A percentile compares a stretch with the other conserved stretches of the same genome.
Conservation (phyloP, 2,113 vertebrate genomes). For the Nothocercus nigrocapillus region DNA sequence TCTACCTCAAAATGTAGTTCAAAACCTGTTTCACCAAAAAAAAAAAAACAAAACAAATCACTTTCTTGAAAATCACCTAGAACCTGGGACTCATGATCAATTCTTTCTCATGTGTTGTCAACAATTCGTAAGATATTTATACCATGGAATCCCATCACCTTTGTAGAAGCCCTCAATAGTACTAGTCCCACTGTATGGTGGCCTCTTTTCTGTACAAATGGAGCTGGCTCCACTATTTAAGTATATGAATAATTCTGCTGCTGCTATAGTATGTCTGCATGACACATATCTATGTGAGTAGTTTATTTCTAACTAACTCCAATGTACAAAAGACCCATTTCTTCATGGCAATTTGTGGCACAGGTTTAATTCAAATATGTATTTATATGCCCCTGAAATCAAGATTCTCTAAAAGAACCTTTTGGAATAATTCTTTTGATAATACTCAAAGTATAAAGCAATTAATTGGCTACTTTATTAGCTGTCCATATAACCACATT, state of each 20-base stretch:
- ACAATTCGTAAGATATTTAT: accelerated
- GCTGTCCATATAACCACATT: neutral
- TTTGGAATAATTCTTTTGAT: neutral
- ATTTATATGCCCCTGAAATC: neutral
- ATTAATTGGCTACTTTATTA: neutral
- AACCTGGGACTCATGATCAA: neutral
- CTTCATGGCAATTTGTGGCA: neutral
- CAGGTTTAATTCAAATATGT: neutral
- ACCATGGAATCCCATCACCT: neutral
- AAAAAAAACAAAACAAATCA: neutral
- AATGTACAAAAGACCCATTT: neutral
- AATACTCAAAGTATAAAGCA: neutral
- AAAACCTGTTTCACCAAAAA: neutral
- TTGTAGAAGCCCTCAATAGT: neutral
- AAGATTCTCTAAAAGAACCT: neutral
- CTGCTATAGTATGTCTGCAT: neutral
- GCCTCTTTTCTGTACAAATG: neutral
- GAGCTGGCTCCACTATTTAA: neutral
- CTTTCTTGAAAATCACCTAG: neutral
- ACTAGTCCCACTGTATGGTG: neutral
- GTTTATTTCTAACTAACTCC: neutral
- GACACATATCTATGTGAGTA: neutral
- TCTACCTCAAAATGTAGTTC: neutral
- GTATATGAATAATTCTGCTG: neutral
- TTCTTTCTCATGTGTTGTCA: neutral